Percentiles rank a stretch among this genome's conserved stretches.
phyloP scores from a whole-genome alignment of 2,888 invertebrate species.

The Eupeodes luniger region DNA sequence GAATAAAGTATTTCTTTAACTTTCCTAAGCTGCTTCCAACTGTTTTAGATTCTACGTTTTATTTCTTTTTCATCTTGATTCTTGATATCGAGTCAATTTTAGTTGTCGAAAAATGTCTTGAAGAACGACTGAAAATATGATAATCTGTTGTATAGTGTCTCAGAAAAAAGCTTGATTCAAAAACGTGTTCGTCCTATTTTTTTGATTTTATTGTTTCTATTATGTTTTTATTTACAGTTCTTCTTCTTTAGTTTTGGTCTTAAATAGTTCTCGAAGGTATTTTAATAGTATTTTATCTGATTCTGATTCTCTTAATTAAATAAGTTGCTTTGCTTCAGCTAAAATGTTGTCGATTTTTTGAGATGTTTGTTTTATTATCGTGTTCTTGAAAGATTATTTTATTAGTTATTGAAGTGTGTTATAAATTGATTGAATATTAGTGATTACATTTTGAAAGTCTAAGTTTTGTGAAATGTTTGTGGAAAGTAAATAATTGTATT shows the following conservation, averaged over 20 bases:
- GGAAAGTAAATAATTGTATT: too few relatives aligned
- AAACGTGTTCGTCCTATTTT: not conserved
- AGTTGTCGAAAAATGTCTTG: too few relatives aligned
- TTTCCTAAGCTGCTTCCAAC: too few relatives aligned
- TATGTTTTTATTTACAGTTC: not conserved
- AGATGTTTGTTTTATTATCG: not conserved
- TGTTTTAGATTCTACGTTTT: too few relatives aligned
- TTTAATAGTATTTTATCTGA: not conserved
- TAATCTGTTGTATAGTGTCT: constrained; percentile 4
- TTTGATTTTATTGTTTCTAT: not conserved
- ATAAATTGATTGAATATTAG: too few relatives aligned
- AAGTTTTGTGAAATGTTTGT: too few relatives aligned
- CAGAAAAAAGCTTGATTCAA: not conserved
- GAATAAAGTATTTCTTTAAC: too few relatives aligned
- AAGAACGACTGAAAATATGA: not conserved
- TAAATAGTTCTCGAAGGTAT: not conserved
- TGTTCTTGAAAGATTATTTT: not conserved
- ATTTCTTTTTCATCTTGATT: too few relatives aligned
- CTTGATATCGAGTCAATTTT: too few relatives aligned
- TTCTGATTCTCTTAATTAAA: not conserved
- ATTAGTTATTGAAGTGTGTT: too few relatives aligned
- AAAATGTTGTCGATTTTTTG: not conserved
- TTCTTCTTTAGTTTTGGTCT: not conserved
- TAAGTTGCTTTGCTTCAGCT: not conserved
- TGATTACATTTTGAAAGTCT: too few relatives aligned